A percentile compares a stretch with the other conserved stretches of the same genome.
Evolutionary conservation across 2,113 vertebrate genomes (phyloP).

Genomic region (Ascaphus truei): DNA sequence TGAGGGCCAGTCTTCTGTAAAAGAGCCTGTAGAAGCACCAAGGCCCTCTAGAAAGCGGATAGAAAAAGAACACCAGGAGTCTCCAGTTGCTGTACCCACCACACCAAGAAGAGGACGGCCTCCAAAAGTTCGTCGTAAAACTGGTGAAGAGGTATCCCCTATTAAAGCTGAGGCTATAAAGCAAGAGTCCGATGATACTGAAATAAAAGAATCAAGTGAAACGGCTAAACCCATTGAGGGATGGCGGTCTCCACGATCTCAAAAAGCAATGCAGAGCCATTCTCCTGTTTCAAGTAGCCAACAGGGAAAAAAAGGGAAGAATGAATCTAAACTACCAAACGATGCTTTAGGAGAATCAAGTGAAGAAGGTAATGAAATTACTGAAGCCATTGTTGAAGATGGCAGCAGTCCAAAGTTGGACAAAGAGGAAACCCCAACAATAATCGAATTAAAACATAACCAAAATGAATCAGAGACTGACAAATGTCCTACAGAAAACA

Average conservation of each 20-base stretch:
- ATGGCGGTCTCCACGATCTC: slow-evolving; percentile 73
- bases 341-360: slow-evolving; percentile 43
- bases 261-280: slow-evolving; percentile 68
- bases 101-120: slow-evolving; percentile 81
- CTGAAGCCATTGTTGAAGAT: slow-evolving; percentile 40
- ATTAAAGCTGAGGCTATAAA: slow-evolving; percentile 68
- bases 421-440: slow-evolving; percentile 39
- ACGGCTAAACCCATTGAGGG: slow-evolving; percentile 55
- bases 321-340: slow-evolving; percentile 55
- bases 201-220: slow-evolving; percentile 66
- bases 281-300: slow-evolving; percentile 50
- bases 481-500: slow-evolving; percentile 42
- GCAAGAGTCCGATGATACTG: slow-evolving; percentile 65
- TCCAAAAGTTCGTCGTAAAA: slow-evolving; percentile 80
- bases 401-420: slow-evolving; percentile 52
- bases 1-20: slow-evolving; percentile 67
- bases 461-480: slow-evolving; percentile 51
- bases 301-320: slow-evolving; percentile 73
- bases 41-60: slow-evolving; percentile 82
- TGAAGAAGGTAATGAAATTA: slow-evolving; percentile 37
- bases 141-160: slow-evolving; percentile 71
- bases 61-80: slow-evolving; percentile 81
- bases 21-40: slow-evolving; percentile 73
- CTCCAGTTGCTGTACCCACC: slow-evolving; percentile 49
- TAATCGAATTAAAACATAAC: slow-evolving; percentile 60